Base-by-base conservation (phyloP, 2,797 vertebrate species). In the Philypnodon macrostomus region DNA sequence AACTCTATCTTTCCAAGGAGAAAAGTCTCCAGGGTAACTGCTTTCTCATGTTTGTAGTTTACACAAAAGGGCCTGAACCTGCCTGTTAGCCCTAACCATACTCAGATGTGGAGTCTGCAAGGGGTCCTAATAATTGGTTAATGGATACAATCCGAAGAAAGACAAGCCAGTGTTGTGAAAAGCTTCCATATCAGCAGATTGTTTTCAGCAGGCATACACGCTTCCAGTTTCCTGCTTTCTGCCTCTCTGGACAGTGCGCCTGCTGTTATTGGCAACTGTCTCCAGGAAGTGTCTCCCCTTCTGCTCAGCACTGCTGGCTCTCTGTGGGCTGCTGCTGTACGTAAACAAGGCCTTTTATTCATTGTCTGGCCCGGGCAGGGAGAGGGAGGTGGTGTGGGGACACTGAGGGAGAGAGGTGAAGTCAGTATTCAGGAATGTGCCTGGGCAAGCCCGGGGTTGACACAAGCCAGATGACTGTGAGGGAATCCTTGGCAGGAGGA, bases 401-500 rank as follows among this genome's bases (percentile, higher is more conserved):
- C 63, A 68, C 12, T 7, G 55, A 30, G 54, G 42, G 52, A 30
- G 66, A 4, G 64, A 64, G 71, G 61, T 88, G 85, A 87, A 87
- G 82, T 89, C 83, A 89, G 80, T 61, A 40, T 75, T 83, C 65
- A 79, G 89, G 88, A 92, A 91, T 92, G 87, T 54, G 85, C 82
- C 75, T 76, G 84, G 89, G 85, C 88, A 85, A 88, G 85, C 84
- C 77, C 60, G 4, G 64, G 67, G 80, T 84, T 76, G 83, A 87
- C 79, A 77, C 70, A 57, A 80, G 78, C 81, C 81, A 74, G 77
- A 88, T 86, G 88, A 86, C 87, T 89, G 81, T 59, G 75, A 90
- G 89, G 92, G 90, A 90, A 92, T 92, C 92, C 91, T 90, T 90
- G 87, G 87, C 87, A 88, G 79, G 66, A 75, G 77, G 65, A 75